phyloP scores from a whole-genome alignment of 2,797 vertebrate species.

The Amblyraja radiata region DNA sequence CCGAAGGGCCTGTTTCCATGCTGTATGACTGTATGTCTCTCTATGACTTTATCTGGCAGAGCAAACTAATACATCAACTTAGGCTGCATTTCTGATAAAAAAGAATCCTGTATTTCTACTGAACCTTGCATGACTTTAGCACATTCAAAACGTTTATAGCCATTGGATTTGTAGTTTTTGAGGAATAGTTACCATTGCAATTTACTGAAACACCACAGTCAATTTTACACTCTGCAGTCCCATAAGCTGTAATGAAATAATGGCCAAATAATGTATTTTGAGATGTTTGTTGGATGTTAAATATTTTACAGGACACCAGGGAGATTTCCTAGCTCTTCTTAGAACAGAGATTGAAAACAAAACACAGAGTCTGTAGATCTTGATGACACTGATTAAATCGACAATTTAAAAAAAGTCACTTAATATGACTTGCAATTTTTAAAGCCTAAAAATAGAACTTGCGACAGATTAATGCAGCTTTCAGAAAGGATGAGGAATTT shows the following conservation, averaged over 20 bases:
- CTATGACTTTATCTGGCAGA: not conserved
- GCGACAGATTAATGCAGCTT: not conserved
- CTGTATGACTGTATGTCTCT: no score
- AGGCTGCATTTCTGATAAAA: not conserved
- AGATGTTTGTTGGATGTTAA: not conserved
- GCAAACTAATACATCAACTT: not conserved
- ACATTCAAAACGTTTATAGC: not conserved
- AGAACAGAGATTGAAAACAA: no score
- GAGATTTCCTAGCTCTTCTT: not conserved
- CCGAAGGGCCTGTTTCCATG: no score
- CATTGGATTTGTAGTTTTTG: not conserved
- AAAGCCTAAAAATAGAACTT: not conserved
- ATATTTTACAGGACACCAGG: not conserved
- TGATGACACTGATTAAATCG: not conserved
- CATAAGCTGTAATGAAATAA: constrained; percentile 8
- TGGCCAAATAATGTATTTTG: not conserved
- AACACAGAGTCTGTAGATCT: no score
- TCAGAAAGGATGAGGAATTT: no score
- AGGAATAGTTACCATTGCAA: not conserved
- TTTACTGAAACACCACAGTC: not conserved
- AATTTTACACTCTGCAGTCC: not conserved
- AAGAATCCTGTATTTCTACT: not conserved
- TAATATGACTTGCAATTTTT: not conserved
- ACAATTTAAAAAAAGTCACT: not conserved
- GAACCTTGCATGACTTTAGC: not conserved